These are phyloP conservation scores for Pediacus dermestoides DNA, from an alignment of 2,888 invertebrate genomes.

Conservation along the genomic window DNA sequence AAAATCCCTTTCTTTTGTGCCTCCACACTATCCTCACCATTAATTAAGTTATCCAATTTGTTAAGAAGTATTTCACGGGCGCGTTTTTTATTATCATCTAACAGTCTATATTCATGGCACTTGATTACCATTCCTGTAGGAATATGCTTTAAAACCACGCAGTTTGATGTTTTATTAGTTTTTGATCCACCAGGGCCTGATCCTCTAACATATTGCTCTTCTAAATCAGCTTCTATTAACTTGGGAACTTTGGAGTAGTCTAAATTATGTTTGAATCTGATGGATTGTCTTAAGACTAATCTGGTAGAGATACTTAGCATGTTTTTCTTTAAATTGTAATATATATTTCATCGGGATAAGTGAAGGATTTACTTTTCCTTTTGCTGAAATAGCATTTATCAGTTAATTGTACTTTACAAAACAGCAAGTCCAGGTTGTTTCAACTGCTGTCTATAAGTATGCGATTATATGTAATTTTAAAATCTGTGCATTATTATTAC, in stretches of 20 bases:
- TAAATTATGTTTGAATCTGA: constrained; percentile 53
- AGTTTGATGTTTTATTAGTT: constrained; percentile 37
- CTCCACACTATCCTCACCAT: constrained; percentile 78
- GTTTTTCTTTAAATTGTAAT: no score
- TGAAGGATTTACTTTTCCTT: no score
- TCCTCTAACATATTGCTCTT: constrained; percentile 82
- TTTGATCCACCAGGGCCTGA: constrained; percentile 84
- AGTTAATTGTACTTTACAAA: no score
- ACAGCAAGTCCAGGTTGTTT: no score
- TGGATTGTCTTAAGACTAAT: no score
- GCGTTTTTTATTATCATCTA: constrained; percentile 73
- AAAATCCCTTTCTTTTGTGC: constrained; percentile 64
- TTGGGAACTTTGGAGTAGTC: constrained; percentile 75
- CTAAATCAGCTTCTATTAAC: constrained; percentile 73
- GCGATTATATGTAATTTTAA: no score
- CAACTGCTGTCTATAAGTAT: no score
- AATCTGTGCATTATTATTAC: no score
- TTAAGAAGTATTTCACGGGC: constrained; percentile 72
- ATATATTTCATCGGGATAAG: no score
- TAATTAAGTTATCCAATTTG: constrained; percentile 75
- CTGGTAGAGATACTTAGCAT: no score
- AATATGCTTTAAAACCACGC: constrained; percentile 37
- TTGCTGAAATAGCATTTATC: no score
- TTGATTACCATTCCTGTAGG: constrained; percentile 64
- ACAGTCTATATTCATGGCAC: constrained; percentile 81